Evolutionary conservation across 2,797 vertebrate species (phyloP).

Genomic region (Pyrocephalus nanus): DNA sequence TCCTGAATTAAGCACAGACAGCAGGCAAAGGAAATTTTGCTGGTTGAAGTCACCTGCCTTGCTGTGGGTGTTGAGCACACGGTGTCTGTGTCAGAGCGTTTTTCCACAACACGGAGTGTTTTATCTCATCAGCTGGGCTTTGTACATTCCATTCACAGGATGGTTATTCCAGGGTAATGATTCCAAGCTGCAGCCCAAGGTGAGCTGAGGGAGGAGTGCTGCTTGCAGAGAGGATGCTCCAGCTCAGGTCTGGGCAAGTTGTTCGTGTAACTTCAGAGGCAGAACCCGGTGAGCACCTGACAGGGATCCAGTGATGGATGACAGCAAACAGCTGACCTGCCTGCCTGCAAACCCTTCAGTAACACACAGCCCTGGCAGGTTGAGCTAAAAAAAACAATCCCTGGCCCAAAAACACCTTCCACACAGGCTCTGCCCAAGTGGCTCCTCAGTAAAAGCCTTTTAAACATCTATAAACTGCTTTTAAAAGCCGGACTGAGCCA

Average conservation of each 20-base stretch:
- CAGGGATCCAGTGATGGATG: not conserved
- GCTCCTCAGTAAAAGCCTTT: not conserved
- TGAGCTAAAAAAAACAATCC: not conserved
- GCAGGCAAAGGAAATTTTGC: not conserved
- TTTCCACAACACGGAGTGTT: not conserved
- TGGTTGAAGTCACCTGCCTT: not conserved
- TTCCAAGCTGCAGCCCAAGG: not conserved
- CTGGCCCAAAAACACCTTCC: not conserved
- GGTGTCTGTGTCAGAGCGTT: not conserved
- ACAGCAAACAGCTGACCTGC: not conserved
- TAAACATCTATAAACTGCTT: not conserved
- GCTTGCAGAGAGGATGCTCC: not conserved
- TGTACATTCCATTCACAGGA: not conserved
- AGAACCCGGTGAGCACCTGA: not conserved
- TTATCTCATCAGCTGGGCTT: not conserved
- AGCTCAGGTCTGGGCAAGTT: not conserved
- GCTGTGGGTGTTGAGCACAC: not conserved
- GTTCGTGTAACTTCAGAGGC: rapidly evolving
- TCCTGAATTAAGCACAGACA: not conserved
- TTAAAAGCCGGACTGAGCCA: not conserved
- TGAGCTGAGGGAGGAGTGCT: not conserved
- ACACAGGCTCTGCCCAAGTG: not conserved
- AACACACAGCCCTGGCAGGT: not conserved
- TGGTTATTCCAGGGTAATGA: not conserved
- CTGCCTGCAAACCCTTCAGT: too few relatives aligned